Conservation (phyloP, 2,888 invertebrate species). For the Tinea semifulvella region DNA sequence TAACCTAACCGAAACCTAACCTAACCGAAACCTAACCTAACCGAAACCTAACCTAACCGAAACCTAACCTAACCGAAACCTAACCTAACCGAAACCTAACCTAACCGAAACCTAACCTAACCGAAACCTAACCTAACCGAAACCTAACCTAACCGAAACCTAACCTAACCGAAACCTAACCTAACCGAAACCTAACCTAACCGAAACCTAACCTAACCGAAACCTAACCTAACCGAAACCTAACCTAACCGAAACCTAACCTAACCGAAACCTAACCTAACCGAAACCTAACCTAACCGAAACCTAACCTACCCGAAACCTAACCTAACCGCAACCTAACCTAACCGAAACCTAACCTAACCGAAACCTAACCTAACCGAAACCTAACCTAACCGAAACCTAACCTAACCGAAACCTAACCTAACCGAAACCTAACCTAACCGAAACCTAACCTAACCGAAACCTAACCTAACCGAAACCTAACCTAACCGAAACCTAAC, state of each 20-base stretch:
- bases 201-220: conserved; percentile 14
- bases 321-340: conserved; percentile 11
- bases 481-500: too few species aligned
- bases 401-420: conserved; percentile 12
- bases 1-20: too few species aligned
- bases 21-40: too few species aligned
- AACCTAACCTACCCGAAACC: conserved; percentile 3
- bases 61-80: conserved; percentile 4
- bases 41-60: conserved; percentile 17
- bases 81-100: conserved; percentile 12
- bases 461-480: conserved; percentile 14
- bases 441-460: conserved; percentile 14
- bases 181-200: neutral
- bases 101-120: conserved; percentile 15
- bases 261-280: conserved; percentile 16
- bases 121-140: conserved; percentile 15
- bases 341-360: conserved; percentile 15
- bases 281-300: conserved; percentile 16
- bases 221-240: conserved; percentile 15
- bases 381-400: conserved; percentile 16
- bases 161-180: conserved; percentile 12
- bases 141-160: conserved; percentile 16
- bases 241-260: conserved; percentile 16
- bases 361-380: conserved; percentile 15
- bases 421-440: neutral